phyloP scores from a whole-genome alignment of 2,113 vertebrate species.

The Pachypanchax playfairii region DNA sequence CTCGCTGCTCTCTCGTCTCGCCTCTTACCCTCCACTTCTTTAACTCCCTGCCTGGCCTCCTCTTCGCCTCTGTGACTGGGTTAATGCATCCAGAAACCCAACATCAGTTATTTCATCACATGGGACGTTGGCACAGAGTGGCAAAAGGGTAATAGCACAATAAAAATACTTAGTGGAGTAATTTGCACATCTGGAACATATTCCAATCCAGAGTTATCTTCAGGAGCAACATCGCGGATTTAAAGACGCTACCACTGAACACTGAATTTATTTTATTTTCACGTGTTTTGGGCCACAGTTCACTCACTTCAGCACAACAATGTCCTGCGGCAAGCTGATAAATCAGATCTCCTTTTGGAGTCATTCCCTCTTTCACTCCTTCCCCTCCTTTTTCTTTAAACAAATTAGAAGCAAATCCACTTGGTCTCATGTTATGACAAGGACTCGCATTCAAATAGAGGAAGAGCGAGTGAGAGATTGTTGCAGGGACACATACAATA shows the following conservation, averaged over 20 bases:
- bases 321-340: constrained; percentile 20
- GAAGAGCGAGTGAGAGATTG: constrained; percentile 53
- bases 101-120: constrained; percentile 69
- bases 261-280: constrained; percentile 2
- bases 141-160: constrained; percentile 55
- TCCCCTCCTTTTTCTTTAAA: constrained; percentile 69
- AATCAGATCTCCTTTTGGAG: constrained; percentile 54
- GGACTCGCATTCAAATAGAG: constrained; percentile 71
- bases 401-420: constrained; percentile 83
- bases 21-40: constrained; percentile 34
- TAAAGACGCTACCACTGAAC: neutral
- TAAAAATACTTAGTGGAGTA: constrained; percentile 50
- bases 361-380: constrained; percentile 54
- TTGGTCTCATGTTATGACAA: constrained; percentile 75
- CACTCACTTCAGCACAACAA: constrained; percentile 8
- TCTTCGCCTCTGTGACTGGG: constrained; percentile 31
- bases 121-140: constrained; percentile 50
- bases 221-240: constrained; percentile 31
- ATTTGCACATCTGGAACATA: constrained; percentile 53
- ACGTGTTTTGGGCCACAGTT: constrained; percentile 11
- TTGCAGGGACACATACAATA: constrained; percentile 39
- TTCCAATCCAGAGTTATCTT: no score
- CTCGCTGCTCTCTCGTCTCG: constrained; percentile 65
- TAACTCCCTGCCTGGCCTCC: constrained; percentile 10
- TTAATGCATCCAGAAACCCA: constrained; percentile 62